Evolutionary conservation across 2,113 vertebrate genomes (phyloP), one percentile per base, ranked within the genome.

Genomic region (Halcyon malimbica): DNA sequence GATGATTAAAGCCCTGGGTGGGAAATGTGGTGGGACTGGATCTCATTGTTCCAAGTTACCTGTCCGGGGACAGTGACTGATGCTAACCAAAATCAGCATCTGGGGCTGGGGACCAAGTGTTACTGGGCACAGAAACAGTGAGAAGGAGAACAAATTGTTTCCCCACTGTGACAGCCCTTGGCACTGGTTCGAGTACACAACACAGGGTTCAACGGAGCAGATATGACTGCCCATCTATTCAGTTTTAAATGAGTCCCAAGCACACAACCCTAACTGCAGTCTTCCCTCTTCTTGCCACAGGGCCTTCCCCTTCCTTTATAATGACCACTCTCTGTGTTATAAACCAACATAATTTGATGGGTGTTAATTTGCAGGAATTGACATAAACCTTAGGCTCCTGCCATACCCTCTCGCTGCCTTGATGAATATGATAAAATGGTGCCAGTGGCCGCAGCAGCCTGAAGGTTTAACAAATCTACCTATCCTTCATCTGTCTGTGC

Each of bases 141-240:
- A 6, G 35, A 6, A 20, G 11, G 3, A 42, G 10, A 29, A 53
- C 31, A 76, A 46, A 60, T 53, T 1, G 0, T 81, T 50, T 63
- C 73, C 42, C 23, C 33, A 2, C 10, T 3, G 11, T 24, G 31
- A 51, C 33, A 83, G 35, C 33, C 64, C 31, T 2, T 15, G 35
- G 26, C 3, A 8, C 21, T 41, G 26, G 23, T 69, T n/a, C 0
- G 8, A 74, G 24, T 33, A 31, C 35, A 64, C 29, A 84, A 13
- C 0, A 0, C 16, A 33, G 25, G 19, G 39, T 15, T 74, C 76
- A 67, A 26, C 0, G 0, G 31, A 62, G 11, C 23, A 69, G 24
- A 28, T 71, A 37, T 16, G 59, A 46, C 31, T 57, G 54, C 26
- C 62, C 26, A 14, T 23, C 70, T 53, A 5, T 25, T 53, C 0